A percentile compares a stretch with the other conserved stretches of the same genome.
These are phyloP conservation scores for Tribolium madens DNA, from an alignment of 1,140 invertebrate genomes.

Conservation along the genomic window DNA sequence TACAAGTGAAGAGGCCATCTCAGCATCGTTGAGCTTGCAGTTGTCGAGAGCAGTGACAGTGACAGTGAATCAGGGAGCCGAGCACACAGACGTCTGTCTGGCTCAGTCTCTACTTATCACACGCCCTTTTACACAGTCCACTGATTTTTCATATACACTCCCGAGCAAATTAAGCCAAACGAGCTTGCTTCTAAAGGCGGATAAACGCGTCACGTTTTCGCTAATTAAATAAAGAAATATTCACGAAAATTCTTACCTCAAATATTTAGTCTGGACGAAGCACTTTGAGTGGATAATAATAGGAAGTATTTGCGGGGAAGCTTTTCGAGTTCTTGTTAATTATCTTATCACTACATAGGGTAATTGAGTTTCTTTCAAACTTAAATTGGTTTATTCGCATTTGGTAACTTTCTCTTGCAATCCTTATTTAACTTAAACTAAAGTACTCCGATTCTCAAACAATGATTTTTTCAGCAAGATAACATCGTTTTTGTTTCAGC, in stretches of 20 bases:
- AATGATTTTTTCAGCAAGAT: constrained; percentile 42
- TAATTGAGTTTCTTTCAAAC: constrained; percentile 62
- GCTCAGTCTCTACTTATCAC: constrained; percentile 37
- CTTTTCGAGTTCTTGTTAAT: constrained; percentile 53
- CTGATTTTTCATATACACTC: constrained; percentile 27
- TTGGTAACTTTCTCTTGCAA: constrained; percentile 56
- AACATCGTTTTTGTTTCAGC: constrained; percentile 35
- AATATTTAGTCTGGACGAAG: constrained; percentile 17
- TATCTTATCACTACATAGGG: constrained; percentile 58
- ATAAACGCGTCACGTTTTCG: constrained; percentile 5
- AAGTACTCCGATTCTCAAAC: constrained; percentile 45
- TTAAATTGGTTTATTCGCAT: constrained; percentile 61
- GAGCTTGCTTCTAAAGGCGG: not conserved
- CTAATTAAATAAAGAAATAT: constrained; percentile 15
- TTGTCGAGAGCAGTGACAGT: constrained; percentile 40
- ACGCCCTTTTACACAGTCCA: constrained; percentile 31
- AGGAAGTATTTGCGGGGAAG: constrained; percentile 39
- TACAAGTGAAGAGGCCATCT: constrained; percentile 43
- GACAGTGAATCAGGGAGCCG: constrained; percentile 22
- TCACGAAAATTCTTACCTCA: constrained; percentile 15
- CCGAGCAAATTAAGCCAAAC: constrained; percentile 3
- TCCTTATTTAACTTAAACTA: constrained; percentile 49
- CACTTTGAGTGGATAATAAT: constrained; percentile 28
- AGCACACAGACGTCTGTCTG: constrained; percentile 16
- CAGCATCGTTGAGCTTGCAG: constrained; percentile 40